Percentiles rank a stretch among this genome's conserved stretches.
These are phyloP conservation scores for Apodemus speciosus DNA, from an alignment of 2,113 vertebrate species.

Conservation along the genomic window DNA sequence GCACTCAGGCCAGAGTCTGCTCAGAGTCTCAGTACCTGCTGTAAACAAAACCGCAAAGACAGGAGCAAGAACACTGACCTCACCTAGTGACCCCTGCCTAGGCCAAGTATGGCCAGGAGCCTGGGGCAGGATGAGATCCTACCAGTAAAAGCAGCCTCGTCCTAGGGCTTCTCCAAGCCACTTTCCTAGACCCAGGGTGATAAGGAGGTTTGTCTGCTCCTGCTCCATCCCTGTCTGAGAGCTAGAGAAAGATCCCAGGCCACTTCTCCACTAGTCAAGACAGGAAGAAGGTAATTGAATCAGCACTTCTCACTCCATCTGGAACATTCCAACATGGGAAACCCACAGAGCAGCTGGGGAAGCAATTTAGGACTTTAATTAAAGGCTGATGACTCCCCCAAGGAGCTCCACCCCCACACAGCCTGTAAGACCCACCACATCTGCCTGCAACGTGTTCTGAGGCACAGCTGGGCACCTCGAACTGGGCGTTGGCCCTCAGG, in stretches of 20 bases:
- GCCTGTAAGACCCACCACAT: constrained; percentile 63
- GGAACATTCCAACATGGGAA: constrained; percentile 84
- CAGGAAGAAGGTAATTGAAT: constrained; percentile 75
- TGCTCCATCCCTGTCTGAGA: background rate
- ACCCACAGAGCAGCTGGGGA: constrained; percentile 81
- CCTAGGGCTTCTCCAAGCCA: background rate
- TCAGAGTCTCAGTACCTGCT: background rate
- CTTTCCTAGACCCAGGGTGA: background rate
- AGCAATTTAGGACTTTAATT: constrained; percentile 82
- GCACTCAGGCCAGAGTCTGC: background rate
- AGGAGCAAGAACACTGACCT: background rate
- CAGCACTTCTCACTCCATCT: constrained; percentile 68
- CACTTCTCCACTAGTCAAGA: background rate
- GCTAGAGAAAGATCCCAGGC: background rate
- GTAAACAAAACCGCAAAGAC: background rate
- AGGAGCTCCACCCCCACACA: constrained; percentile 54
- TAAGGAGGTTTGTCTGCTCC: background rate
- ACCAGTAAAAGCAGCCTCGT: background rate
- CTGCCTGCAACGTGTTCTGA: constrained; percentile 67
- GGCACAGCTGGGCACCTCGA: constrained; percentile 31
- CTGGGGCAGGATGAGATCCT: background rate
- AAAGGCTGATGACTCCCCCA: constrained; percentile 79
- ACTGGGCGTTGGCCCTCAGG: background rate
- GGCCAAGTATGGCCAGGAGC: background rate
- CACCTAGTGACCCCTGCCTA: background rate